Evolutionary conservation across 2,888 invertebrate species (phyloP).

Genomic region (Phragmatobia fuliginosa): DNA sequence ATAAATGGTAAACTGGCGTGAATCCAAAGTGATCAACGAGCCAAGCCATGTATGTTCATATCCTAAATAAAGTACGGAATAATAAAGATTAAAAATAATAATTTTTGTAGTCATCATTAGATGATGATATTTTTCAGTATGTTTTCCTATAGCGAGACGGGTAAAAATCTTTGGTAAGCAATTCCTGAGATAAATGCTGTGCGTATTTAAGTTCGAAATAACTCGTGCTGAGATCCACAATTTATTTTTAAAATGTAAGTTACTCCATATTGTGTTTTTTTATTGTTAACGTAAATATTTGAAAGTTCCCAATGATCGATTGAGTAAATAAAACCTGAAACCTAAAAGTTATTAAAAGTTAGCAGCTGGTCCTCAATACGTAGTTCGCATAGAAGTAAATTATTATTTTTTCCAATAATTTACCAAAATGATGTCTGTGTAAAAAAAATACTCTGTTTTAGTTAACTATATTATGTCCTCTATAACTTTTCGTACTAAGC

Average conservation of each 20-base stretch:
- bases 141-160: neutral
- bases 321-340: neutral
- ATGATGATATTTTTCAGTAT: too few relatives aligned
- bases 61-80: too few relatives aligned
- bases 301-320: neutral
- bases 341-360: neutral
- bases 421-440: neutral
- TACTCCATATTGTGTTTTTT: neutral
- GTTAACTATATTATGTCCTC: neutral
- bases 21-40: slow-evolving; percentile 2
- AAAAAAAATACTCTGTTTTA: too few relatives aligned
- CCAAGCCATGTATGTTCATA: neutral
- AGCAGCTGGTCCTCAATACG: neutral
- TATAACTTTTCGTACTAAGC: neutral
- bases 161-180: neutral
- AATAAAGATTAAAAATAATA: too few relatives aligned
- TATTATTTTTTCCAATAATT: neutral
- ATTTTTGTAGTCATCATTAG: too few relatives aligned
- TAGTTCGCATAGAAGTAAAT: neutral
- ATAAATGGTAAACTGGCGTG: slow-evolving; percentile 5
- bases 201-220: neutral
- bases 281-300: neutral
- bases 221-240: too few relatives aligned
- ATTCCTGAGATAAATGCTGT: too few relatives aligned
- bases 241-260: too few relatives aligned